phyloP scores from a whole-genome alignment of 2,888 invertebrate species.

The Agrochola circellaris region DNA sequence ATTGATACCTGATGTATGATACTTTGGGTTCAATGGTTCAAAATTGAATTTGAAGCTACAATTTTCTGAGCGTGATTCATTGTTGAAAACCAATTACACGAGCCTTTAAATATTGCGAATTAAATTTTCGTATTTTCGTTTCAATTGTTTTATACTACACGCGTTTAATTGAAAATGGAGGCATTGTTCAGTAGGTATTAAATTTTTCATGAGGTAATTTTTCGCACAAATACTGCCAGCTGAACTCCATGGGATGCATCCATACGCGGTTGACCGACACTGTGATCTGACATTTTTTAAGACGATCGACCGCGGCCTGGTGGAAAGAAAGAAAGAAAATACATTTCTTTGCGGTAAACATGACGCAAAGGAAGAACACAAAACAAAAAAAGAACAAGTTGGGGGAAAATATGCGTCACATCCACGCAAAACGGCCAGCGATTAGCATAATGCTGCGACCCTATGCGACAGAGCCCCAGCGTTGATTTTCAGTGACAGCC shows the following conservation, averaged over 20 bases:
- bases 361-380: too few relatives aligned
- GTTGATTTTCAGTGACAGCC: too few relatives aligned
- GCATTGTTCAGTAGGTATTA: not conserved
- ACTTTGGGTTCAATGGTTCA: slow-evolving; percentile 22
- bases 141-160: slow-evolving; percentile 7
- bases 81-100: slow-evolving; percentile 35
- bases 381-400: too few relatives aligned
- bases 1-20: slow-evolving; percentile 44
- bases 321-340: too few relatives aligned
- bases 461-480: too few relatives aligned
- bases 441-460: too few relatives aligned
- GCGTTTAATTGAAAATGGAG: slow-evolving; percentile 22
- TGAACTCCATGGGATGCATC: not conserved
- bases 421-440: too few relatives aligned
- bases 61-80: slow-evolving; percentile 21
- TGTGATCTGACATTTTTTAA: too few relatives aligned
- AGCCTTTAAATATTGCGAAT: slow-evolving; percentile 15
- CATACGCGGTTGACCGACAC: too few relatives aligned
- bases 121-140: slow-evolving; percentile 34
- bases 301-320: too few relatives aligned
- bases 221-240: not conserved
- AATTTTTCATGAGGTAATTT: not conserved
- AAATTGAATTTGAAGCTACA: slow-evolving; percentile 34
- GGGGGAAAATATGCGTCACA: too few relatives aligned
- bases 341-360: too few relatives aligned